Base-by-base conservation (phyloP, 2,888 invertebrate species). In the Nasonovia ribisnigri region DNA sequence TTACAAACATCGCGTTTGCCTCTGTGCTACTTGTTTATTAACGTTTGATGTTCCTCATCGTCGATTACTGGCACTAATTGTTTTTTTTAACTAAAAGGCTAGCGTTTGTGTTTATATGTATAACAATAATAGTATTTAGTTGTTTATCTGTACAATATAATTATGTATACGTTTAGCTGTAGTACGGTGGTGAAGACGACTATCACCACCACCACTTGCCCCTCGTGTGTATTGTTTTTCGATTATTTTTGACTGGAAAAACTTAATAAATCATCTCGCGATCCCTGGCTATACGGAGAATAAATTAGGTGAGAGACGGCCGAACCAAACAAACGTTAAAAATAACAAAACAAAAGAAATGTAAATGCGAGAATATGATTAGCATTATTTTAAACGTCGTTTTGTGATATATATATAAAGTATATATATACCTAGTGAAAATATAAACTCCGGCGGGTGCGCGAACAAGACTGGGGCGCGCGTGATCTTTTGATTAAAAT, bases 401-500 rank as follows among this genome's bases (percentile, higher is more conserved):
- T 6, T 43, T 48, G 24, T 86, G 10, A 91, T n/a, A 42, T 16
- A 51, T 51, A 54, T 54, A 54, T 54, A 20, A 51, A 51, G 51
- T 54, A 54, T 57, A 60, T 36, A 86, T 42, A 57, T 42, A 84
- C 48, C 36, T 13, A 54, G 92, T 48, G 26, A 48, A 91, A 92
- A 57, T 89, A 93, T 93, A 93, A 93, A 84, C 67, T 92, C 86
- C 6, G 36, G 29, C 54, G 91, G 43, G 88, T 42, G 77, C 89
- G 84, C 88, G 84, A 89, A 93, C 92, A 89, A 84, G 89, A 88
- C 89, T 54, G 46, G 46, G 91, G 91, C 91, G 91, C 92, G 48
- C 86, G 90, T 93, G 90, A 93, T 93, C 90, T 93, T 93, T 93
- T 93, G 90, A 93, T 93, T 90, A 93, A 93, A 93, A 93, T 48